phyloP scores from a whole-genome alignment of 2,888 invertebrate genomes.

The Ectemnius continuus region DNA sequence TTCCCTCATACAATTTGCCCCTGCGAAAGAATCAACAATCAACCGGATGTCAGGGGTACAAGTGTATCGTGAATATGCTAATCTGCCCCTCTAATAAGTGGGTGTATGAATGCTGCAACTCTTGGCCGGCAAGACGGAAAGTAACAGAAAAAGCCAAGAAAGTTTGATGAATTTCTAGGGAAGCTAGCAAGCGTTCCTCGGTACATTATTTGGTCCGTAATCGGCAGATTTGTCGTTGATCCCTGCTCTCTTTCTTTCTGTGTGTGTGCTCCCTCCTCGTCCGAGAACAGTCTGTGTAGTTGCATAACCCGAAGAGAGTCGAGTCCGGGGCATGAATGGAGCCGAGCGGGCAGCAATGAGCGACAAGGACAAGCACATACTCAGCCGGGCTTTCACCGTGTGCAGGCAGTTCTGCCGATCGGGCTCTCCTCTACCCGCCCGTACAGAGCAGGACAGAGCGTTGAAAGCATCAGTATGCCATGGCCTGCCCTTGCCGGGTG shows the following conservation, averaged over 20 bases:
- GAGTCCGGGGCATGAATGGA: slow-evolving; percentile 66
- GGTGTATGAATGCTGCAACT: no score
- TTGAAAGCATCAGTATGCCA: no score
- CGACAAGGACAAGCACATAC: slow-evolving; percentile 56
- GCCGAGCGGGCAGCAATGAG: slow-evolving; percentile 37
- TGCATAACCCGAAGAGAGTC: slow-evolving; percentile 65
- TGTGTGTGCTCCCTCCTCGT: slow-evolving; percentile 43
- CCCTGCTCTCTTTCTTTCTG: slow-evolving; percentile 24
- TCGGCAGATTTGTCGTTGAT: slow-evolving; percentile 12
- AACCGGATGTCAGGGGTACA: no score
- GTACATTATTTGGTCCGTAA: no score
- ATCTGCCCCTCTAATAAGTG: no score
- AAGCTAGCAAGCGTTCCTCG: neutral
- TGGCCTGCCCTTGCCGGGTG: neutral
- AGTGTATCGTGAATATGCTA: no score
- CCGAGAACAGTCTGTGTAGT: slow-evolving; percentile 31
- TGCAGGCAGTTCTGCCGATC: slow-evolving; percentile 35
- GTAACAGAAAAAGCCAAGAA: no score
- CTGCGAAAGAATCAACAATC: no score
- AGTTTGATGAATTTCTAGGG: neutral
- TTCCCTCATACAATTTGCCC: no score
- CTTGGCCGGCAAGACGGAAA: no score
- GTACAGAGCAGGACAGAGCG: neutral
- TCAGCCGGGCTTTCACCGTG: slow-evolving; percentile 46
- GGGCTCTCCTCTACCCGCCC: neutral